Percentiles rank a stretch among this genome's conserved stretches.
Conservation (phyloP, 2,888 invertebrate genomes). For the Rhagophthalmus giganteus region DNA sequence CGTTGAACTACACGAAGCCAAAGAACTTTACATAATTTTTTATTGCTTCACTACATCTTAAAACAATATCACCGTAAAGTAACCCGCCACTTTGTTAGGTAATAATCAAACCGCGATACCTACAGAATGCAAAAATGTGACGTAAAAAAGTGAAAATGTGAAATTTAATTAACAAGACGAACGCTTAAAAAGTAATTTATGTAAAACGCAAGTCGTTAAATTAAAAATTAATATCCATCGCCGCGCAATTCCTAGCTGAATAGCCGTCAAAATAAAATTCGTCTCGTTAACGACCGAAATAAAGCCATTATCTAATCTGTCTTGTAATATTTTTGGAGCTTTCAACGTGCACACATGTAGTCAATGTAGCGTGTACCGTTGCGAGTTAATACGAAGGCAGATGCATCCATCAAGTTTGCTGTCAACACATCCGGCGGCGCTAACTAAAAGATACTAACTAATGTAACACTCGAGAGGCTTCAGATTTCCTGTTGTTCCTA, state of each 20-base stretch:
- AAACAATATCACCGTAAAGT: neutral
- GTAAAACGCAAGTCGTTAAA: neutral
- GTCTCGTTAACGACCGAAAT: conserved; percentile 32
- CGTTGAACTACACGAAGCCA: neutral
- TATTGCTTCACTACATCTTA: neutral
- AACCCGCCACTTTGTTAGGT: neutral
- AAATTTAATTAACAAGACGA: neutral
- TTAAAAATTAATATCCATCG: conserved; percentile 13
- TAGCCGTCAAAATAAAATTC: conserved; percentile 19
- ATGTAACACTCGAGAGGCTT: conserved; percentile 23
- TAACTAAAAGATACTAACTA: conserved; percentile 29
- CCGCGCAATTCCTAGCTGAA: conserved; percentile 1
- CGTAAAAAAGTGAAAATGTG: neutral
- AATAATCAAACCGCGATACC: too few species aligned
- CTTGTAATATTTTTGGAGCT: conserved; percentile 35
- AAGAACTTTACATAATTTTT: neutral
- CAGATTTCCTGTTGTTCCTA: conserved; percentile 14
- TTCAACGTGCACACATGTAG: conserved; percentile 31
- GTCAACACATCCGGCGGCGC: conserved; percentile 33
- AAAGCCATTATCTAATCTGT: conserved; percentile 37
- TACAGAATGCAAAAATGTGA: neutral
- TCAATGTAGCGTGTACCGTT: conserved; percentile 32
- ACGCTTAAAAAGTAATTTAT: conserved; percentile 3
- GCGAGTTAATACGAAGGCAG: conserved; percentile 26
- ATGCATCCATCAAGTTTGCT: conserved; percentile 33